phyloP scores from a whole-genome alignment of 2,113 vertebrate genomes.

The Pseudonaja textilis region DNA sequence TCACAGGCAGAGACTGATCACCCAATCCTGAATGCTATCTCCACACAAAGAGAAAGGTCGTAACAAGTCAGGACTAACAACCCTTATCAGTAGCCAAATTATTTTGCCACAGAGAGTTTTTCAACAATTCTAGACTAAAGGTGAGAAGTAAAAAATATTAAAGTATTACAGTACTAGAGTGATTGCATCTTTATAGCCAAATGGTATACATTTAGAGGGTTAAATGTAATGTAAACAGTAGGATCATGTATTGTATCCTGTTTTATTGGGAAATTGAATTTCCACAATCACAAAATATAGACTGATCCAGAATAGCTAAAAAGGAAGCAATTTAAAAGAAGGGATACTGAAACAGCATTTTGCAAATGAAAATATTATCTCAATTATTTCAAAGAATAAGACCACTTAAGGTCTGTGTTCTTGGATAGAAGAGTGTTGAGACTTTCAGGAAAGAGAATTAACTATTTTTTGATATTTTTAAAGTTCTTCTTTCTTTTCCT shows the following conservation, averaged over 20 bases:
- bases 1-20: too few relatives aligned
- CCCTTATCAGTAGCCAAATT: not conserved
- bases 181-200: not conserved
- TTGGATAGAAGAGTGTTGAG: not conserved
- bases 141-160: not conserved
- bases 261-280: not conserved
- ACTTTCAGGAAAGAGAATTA: not conserved
- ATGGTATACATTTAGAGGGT: not conserved
- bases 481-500: not conserved
- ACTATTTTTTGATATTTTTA: not conserved
- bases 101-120: not conserved
- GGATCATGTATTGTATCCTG: not conserved
- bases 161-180: not conserved
- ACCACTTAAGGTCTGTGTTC: not conserved
- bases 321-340: not conserved
- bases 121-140: constrained; percentile 1
- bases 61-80: too few relatives aligned
- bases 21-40: too few relatives aligned
- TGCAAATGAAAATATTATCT: not conserved
- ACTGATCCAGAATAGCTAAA: not conserved
- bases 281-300: not conserved
- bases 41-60: too few relatives aligned
- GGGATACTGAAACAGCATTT: not conserved
- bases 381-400: not conserved
- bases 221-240: not conserved